A percentile compares a stretch with the other conserved stretches of the same genome.
phyloP scores from a whole-genome alignment of 2,797 vertebrate species.

The Fistularia tabacaria region DNA sequence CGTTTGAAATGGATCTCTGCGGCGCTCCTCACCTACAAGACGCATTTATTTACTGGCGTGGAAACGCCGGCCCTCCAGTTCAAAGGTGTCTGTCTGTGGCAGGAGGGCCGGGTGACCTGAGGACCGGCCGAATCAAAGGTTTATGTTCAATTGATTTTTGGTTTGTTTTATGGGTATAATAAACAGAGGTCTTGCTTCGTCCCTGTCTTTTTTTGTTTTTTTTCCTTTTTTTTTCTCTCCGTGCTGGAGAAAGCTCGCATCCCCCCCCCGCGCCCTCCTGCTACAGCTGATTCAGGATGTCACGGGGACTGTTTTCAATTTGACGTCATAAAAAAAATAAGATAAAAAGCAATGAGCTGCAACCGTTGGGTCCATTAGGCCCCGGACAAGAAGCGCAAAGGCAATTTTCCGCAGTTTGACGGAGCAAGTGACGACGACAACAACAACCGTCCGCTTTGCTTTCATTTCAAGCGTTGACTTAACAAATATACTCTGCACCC shows the following conservation, averaged over 20 bases:
- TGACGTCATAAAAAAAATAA: constrained; percentile 2
- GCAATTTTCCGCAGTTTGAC: too few relatives aligned
- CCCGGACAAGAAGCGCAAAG: too few relatives aligned
- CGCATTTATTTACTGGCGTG: constrained; percentile 12
- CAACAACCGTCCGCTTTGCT: too few relatives aligned
- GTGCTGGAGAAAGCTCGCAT: constrained; percentile 4
- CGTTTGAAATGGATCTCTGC: constrained; percentile 8
- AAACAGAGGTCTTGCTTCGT: constrained; percentile 38
- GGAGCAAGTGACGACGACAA: too few relatives aligned
- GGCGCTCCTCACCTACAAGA: constrained; percentile 1
- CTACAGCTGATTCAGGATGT: constrained; percentile 1
- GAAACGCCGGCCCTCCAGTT: constrained; percentile 21
- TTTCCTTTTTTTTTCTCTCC: not conserved
- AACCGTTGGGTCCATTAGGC: too few relatives aligned
- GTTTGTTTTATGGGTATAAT: constrained; percentile 69
- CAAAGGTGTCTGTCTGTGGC: constrained; percentile 31
- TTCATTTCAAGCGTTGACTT: too few relatives aligned
- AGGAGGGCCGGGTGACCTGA: constrained; percentile 34
- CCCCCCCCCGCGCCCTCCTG: not conserved
- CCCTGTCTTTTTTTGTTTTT: constrained; percentile 18
- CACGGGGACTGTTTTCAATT: constrained; percentile 1
- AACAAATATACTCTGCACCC: too few relatives aligned
- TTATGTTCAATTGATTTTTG: constrained; percentile 69
- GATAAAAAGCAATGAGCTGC: too few relatives aligned
- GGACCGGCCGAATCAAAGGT: constrained; percentile 39